Base-by-base conservation (phyloP, 2,797 vertebrate species). In the Sebastes dallii region DNA sequence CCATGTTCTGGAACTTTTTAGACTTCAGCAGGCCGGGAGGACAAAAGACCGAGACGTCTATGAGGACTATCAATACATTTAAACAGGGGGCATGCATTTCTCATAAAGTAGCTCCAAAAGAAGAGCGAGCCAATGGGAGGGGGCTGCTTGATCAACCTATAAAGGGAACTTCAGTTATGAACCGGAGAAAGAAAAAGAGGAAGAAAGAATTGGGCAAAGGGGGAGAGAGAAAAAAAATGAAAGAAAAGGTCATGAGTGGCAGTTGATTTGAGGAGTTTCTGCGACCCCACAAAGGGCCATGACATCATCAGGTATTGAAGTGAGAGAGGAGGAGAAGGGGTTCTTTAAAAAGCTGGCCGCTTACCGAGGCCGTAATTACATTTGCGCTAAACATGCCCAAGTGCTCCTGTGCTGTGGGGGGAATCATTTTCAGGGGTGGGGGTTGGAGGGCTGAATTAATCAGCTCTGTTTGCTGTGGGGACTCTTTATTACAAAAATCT, bases 291-390 rank as follows among this genome's bases (percentile, higher is more conserved):
- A 96, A 95, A 95, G 93, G 95, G 93, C 94, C 95, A 97, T 97
- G 96, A 97, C 96, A 97, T 97, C 96, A 97, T 95, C 95, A 95
- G 95, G 96, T 96, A 96, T 97, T 97, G 96, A 96, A 96, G 96
- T 93, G 96, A 95, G 92, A 90, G 91, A 88, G 72, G 88, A 88
- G 91, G 95, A 96, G 95, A 95, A 95, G 95, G 95, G 95, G 93
- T 95, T 95, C 95, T 96, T 97, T 96, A 96, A 97, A 94, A 93
- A 95, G 79, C 89, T 95, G 95, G 93, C 91, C 94, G 96, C 96
- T 97, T 95, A 96, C 96, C 94, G 94, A 97, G 96, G 96, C 95
- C 95, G 95, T 97, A 97, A 98, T 97, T 97, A 98, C 96, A 96
- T 97, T 97, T 97, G 95, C 92, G 92, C 95, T 96, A 96, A 97